Base-by-base conservation (phyloP, 2,888 invertebrate species). In the Brachylomia viminalis region DNA sequence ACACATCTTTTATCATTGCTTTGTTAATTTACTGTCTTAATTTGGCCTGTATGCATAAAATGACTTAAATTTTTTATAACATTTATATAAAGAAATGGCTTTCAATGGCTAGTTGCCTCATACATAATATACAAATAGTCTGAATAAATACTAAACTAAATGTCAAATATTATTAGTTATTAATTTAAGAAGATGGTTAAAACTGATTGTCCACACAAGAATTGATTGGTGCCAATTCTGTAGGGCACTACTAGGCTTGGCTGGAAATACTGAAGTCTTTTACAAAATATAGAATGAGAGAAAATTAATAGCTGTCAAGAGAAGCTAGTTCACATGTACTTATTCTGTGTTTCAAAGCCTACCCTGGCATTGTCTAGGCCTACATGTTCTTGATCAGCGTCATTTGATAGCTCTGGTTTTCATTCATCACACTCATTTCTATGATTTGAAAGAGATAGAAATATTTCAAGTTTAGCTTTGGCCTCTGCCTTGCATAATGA, bases 11-110 rank as follows among this genome's bases (percentile, higher is more conserved):
- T 54, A 49, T 10, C 52, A 45, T 49, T 33, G 33, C 38, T 71
- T 61, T 42, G 52, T 73, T 62, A 45, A 56, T 42, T 38, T 52
- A 45, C 20, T 42, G 23, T 52, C 52, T 58, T 47, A 72, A 83
- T 81, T 75, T 77, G 52, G 7, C 69, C 58, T 77, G 67, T 75
- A 81, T 83, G 81, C 72, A 67, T 83, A 62, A 67, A 42, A 72
- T 87, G 73, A 67, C 81, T 70, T 71, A 47, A 76, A 13, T 79
- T 79, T 84, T 84, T 79, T 84, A 73, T 72, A 80, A 78, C 33
- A 75, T 76, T 81, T 79, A 75, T 85, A 59, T 69, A 61, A 75
- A 83, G 59, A 62, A 64, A 74, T 68, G 47, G 75, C 70, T 83
- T 75, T 77, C 72, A 77, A 71, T 65, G 54, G 72, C 70, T 78